Base-by-base conservation (phyloP, 2,113 vertebrate genomes). In the Puffinus mauretanicus region DNA sequence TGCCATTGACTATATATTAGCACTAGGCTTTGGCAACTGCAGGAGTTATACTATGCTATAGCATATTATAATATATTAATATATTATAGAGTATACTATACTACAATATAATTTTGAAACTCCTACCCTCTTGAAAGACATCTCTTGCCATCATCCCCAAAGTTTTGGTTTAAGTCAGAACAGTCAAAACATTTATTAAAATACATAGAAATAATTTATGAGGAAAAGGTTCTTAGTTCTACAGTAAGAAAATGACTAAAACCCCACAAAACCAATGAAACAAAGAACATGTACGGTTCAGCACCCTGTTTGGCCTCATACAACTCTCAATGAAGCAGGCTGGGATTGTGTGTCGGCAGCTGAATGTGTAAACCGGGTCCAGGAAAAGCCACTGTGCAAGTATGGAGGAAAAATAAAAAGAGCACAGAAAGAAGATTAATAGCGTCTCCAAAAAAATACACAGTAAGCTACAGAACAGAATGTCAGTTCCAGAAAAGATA, bases 401-500 rank as follows among this genome's bases (percentile, higher is more conserved):
- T 4, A 5, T 11, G 13, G 30, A 85, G 24, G 21, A 76, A 82
- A 80, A 93, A 73, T 8, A 34, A 69, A 80, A 55, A 52, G 18
- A 79, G 4, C 8, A 72, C 5, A 67, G 20, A 66, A 76, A 86
- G 13, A 79, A 65, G 82, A 95, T 83, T 82, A 91, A 90, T 51
- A 75, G 51, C 29, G 18, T 51, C 70, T 90, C 60, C 2, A 77
- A 89, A 79, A 91, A 86, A 76, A 60, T 7, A 42, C 30, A 42
- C 21, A 84, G 67, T 72, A 70, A 76, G 36, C 57, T 82, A 79
- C 27, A 82, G 71, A 92, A 86, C 44, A 94, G 57, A 61, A 75
- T 24, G 21, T n/a, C 30, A 86, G 62, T 61, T 90, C 91, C 88
- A 90, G 64, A 93, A 93, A 82, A 96, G 96, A 97, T 93, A 96